Conservation (phyloP, 2,888 invertebrate genomes). For the Drosophila austrosaltans region DNA sequence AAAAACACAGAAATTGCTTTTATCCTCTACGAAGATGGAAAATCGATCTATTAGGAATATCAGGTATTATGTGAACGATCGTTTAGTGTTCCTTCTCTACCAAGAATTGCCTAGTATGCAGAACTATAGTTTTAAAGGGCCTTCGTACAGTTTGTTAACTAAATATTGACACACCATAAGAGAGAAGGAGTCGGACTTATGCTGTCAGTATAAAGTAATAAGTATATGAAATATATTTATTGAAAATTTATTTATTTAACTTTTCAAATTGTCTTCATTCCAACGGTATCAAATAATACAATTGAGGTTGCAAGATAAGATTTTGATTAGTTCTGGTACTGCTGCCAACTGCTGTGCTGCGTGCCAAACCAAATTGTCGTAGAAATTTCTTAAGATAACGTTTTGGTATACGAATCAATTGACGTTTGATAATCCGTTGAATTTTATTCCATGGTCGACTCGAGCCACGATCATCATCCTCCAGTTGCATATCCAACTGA, state of each 20-base stretch:
- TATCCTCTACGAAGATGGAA: too few species aligned
- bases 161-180: too few species aligned
- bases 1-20: too few species aligned
- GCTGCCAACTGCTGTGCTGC: slow-evolving; percentile 26
- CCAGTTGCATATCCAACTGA: not conserved
- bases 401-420: slow-evolving; percentile 63
- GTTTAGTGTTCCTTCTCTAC: too few species aligned
- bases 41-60: too few species aligned
- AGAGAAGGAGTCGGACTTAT: too few species aligned
- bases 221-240: not conserved
- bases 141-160: too few species aligned
- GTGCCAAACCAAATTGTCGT: slow-evolving; percentile 58
- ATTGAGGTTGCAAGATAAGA: not conserved
- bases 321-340: not conserved
- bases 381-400: slow-evolving; percentile 64
- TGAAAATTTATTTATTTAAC: not conserved
- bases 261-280: slow-evolving; percentile 29
- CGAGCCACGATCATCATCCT: slow-evolving; percentile 56
- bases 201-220: too few species aligned
- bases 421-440: slow-evolving; percentile 65
- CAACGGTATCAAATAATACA: slow-evolving; percentile 60
- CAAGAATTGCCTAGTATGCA: too few species aligned
- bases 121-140: too few species aligned
- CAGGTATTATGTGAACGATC: too few species aligned
- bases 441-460: slow-evolving; percentile 68